Evolutionary conservation across 2,113 vertebrate species (phyloP).

Genomic region (Sclerurus mexicanus): DNA sequence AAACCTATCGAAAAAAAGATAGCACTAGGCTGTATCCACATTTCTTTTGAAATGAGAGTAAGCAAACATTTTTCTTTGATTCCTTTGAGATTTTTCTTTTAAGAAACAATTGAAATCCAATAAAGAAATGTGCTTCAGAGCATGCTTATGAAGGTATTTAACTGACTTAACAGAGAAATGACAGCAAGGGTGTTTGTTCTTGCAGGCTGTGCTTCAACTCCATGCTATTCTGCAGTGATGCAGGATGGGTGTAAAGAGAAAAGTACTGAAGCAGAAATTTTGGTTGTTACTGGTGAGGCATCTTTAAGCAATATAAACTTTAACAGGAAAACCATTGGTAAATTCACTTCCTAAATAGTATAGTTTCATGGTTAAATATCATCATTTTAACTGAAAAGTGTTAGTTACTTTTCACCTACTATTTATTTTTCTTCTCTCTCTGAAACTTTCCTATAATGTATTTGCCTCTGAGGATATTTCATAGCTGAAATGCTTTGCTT

Average conservation of each 20-base stretch:
- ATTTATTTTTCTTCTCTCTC: background rate
- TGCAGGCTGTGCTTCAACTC: conserved; percentile 2
- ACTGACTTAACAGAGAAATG: conserved; percentile 65
- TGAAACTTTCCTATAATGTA: background rate
- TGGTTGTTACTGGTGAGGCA: conserved; percentile 21
- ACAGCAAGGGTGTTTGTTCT: conserved; percentile 36
- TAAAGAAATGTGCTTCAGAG: conserved; percentile 65
- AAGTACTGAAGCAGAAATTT: conserved; percentile 55
- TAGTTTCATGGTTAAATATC: background rate
- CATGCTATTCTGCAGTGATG: conserved; percentile 9
- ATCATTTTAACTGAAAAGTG: background rate
- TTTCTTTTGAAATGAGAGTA: conserved; percentile 28
- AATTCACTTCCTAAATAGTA: background rate
- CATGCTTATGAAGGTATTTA: conserved; percentile 62
- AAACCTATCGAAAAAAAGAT: background rate
- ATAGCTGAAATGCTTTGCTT: conserved; percentile 40
- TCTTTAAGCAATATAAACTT: background rate
- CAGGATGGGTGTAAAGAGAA: background rate
- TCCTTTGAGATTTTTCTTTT: conserved; percentile 67
- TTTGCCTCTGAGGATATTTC: conserved; percentile 33
- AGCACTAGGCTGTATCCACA: background rate
- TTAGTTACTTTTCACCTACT: background rate
- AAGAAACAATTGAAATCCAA: conserved; percentile 60
- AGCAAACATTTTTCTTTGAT: conserved; percentile 54
- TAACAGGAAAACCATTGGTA: background rate